These are phyloP conservation scores for Natrix natrix DNA, from an alignment of 2,797 vertebrate genomes.

Conservation along the genomic window DNA sequence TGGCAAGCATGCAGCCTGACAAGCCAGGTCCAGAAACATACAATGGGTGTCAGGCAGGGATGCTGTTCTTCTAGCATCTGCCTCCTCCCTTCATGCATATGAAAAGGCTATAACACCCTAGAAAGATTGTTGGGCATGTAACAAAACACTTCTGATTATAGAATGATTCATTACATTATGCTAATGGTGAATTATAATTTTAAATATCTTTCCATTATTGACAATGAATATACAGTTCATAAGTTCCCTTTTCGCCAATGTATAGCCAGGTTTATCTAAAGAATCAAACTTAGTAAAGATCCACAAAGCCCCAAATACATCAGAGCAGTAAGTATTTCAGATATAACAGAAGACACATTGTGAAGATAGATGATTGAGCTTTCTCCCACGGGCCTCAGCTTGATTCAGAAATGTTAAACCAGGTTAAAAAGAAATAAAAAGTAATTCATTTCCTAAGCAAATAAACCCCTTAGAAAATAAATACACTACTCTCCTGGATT, in stretches of 20 bases:
- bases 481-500: background rate
- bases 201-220: background rate
- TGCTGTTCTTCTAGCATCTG: background rate
- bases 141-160: background rate
- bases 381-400: background rate
- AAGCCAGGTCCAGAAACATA: slow-evolving; percentile 34
- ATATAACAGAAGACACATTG: background rate
- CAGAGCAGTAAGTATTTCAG: background rate
- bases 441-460: background rate
- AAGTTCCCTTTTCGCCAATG: background rate
- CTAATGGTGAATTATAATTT: background rate
- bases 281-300: background rate
- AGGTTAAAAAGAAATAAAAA: background rate
- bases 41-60: slow-evolving; percentile 16
- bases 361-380: background rate
- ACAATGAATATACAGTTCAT: background rate
- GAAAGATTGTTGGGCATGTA: background rate
- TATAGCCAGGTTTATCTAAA: background rate
- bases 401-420: background rate
- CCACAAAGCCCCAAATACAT: background rate
- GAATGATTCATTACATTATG: background rate
- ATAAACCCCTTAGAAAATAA: background rate
- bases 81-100: slow-evolving; percentile 38
- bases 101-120: slow-evolving; percentile 24
- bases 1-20: slow-evolving; percentile 39